Evolutionary conservation across 2,113 vertebrate species (phyloP).

Genomic region (Sigmodon hispidus): DNA sequence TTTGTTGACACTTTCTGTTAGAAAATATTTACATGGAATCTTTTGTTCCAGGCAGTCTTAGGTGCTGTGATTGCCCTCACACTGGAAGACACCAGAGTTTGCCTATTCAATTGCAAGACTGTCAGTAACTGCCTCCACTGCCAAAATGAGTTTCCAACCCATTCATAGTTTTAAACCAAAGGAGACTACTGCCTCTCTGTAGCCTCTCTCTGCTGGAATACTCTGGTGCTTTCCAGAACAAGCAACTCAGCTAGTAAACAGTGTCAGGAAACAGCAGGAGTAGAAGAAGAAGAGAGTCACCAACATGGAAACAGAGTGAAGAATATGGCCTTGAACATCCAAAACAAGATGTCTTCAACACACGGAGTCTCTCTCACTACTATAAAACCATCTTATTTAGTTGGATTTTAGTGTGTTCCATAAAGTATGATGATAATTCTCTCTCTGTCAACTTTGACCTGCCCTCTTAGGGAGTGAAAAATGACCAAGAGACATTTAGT

Average conservation of each 20-base stretch:
- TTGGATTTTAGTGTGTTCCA: not conserved
- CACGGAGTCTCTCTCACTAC: not conserved
- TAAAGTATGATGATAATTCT: not conserved
- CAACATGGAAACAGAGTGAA: not conserved
- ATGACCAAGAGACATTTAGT: not conserved
- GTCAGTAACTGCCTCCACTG: constrained; percentile 54
- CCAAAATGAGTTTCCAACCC: constrained; percentile 46
- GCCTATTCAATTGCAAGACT: constrained; percentile 51
- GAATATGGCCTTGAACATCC: not conserved
- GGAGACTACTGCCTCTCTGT: not conserved
- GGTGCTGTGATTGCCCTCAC: constrained; percentile 66
- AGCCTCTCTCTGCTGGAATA: not conserved
- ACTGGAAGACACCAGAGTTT: constrained; percentile 31
- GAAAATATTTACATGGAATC: constrained; percentile 81
- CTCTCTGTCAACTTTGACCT: not conserved
- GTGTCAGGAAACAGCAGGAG: not conserved
- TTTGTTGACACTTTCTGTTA: constrained; percentile 77
- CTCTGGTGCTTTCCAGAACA: constrained; percentile 19
- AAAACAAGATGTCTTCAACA: not conserved
- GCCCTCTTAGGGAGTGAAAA: not conserved
- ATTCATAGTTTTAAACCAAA: constrained; percentile 2
- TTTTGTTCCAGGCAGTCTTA: constrained; percentile 68
- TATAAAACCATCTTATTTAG: not conserved
- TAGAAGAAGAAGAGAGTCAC: not conserved
- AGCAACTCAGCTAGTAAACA: not conserved